These are phyloP conservation scores for Lytechinus variegatus DNA, from an alignment of 35 echinoderm and acorn worm species.

Conservation along the genomic window DNA sequence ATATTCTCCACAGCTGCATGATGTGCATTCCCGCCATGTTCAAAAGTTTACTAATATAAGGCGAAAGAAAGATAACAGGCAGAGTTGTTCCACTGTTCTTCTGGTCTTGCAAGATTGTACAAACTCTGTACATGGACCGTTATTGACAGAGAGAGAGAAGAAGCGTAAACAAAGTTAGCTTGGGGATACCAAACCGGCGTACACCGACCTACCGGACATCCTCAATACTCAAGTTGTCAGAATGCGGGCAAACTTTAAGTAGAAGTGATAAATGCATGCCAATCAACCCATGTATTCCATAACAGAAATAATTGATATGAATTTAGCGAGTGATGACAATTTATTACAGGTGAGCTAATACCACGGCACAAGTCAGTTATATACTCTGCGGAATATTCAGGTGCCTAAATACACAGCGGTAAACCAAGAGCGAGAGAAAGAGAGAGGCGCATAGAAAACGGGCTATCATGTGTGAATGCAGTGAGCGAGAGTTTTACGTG, in stretches of 20 bases:
- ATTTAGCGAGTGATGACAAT: background rate
- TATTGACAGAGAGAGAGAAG: constrained; percentile 14
- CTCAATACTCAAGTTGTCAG: background rate
- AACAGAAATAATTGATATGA: background rate
- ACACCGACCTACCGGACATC: constrained; percentile 3
- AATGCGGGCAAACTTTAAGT: background rate
- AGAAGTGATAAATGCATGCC: background rate
- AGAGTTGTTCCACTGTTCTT: background rate
- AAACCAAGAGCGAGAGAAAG: background rate
- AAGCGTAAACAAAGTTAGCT: constrained; percentile 43
- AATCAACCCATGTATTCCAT: background rate
- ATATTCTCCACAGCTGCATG: background rate
- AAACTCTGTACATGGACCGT: background rate
- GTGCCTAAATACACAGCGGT: constrained; percentile 43
- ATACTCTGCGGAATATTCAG: constrained; percentile 27
- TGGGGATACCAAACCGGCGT: background rate
- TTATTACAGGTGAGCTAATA: constrained; percentile 5
- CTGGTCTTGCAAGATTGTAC: background rate
- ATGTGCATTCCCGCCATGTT: background rate
- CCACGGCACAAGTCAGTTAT: constrained; percentile 7
- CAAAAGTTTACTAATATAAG: background rate
- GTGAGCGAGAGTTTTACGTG: constrained; percentile 27
- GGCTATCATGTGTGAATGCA: background rate
- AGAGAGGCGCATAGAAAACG: constrained; percentile 17
- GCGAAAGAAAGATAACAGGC: background rate